Conservation (phyloP, 53 echinoderm and acorn worm species). For the Paracentrotus lividus region DNA sequence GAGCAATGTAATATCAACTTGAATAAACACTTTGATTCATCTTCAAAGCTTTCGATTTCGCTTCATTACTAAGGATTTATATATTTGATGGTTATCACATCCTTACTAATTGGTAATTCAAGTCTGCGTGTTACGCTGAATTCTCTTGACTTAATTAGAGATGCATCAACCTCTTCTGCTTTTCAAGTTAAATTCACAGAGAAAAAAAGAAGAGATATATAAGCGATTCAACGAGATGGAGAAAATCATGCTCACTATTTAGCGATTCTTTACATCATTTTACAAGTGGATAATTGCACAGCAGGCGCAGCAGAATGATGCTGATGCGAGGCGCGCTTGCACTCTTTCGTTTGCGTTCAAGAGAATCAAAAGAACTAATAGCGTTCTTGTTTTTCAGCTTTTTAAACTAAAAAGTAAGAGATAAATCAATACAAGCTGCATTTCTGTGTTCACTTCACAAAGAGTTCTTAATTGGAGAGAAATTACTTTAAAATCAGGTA, state of each 20-base stretch:
- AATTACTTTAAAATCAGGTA: background rate
- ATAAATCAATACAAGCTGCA: background rate
- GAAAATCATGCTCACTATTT: constrained; percentile 41
- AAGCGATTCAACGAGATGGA: background rate
- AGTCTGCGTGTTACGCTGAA: constrained; percentile 29
- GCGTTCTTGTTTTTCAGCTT: background rate
- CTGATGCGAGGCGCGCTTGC: background rate
- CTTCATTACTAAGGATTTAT: background rate
- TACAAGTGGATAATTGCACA: constrained; percentile 56
- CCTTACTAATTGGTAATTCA: background rate
- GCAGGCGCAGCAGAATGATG: constrained; percentile 10
- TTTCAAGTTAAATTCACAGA: background rate
- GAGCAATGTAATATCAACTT: constrained; percentile 30
- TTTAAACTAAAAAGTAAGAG: background rate
- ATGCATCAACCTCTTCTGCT: constrained; percentile 11
- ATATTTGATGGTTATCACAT: background rate
- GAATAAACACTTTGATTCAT: constrained; percentile 9
- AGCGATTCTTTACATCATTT: constrained; percentile 49
- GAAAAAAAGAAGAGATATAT: background rate
- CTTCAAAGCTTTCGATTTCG: background rate
- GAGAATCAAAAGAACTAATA: background rate
- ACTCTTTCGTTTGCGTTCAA: background rate
- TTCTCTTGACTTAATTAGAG: constrained; percentile 26
- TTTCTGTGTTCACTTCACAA: background rate
- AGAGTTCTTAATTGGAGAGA: background rate